phyloP scores from a whole-genome alignment of 2,888 invertebrate species.

The Parnassius orleans region DNA sequence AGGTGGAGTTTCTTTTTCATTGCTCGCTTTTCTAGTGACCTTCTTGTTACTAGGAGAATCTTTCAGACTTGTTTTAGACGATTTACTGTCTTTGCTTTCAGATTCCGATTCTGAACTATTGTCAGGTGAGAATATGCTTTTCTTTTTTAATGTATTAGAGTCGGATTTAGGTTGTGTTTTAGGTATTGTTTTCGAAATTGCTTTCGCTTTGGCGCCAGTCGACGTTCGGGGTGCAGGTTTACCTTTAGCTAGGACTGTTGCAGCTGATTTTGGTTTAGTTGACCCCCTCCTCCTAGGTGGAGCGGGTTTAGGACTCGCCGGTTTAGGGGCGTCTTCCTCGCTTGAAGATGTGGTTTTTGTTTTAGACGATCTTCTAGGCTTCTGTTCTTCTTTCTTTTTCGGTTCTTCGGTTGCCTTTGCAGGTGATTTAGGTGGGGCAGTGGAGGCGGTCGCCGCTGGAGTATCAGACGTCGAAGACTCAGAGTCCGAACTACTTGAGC shows the following conservation, averaged over 20 bases:
- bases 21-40: slow-evolving; percentile 62
- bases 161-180: slow-evolving; percentile 54
- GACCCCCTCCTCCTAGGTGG: slow-evolving; percentile 75
- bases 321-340: slow-evolving; percentile 80
- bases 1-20: slow-evolving; percentile 56
- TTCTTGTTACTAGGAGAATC: slow-evolving; percentile 56
- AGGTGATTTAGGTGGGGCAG: slow-evolving; percentile 58
- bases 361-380: slow-evolving; percentile 59
- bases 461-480: slow-evolving; percentile 83
- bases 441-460: slow-evolving; percentile 42
- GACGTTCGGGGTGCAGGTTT: slow-evolving; percentile 52
- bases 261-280: slow-evolving; percentile 83
- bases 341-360: slow-evolving; percentile 79
- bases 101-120: slow-evolving; percentile 79
- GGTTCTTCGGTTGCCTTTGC: slow-evolving; percentile 57
- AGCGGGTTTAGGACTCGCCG: slow-evolving; percentile 55
- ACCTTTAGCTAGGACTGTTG: slow-evolving; percentile 82
- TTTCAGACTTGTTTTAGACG: slow-evolving; percentile 51
- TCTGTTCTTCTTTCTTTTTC: slow-evolving; percentile 62
- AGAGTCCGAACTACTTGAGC: slow-evolving; percentile 85
- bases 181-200: slow-evolving; percentile 59
- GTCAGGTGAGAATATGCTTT: slow-evolving; percentile 91
- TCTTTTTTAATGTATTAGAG: slow-evolving; percentile 79
- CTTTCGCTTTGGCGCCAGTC: slow-evolving; percentile 68
- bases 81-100: slow-evolving; percentile 53